Evolutionary conservation across 1,140 invertebrate species (phyloP).

Genomic region (Charaxes varanes): DNA sequence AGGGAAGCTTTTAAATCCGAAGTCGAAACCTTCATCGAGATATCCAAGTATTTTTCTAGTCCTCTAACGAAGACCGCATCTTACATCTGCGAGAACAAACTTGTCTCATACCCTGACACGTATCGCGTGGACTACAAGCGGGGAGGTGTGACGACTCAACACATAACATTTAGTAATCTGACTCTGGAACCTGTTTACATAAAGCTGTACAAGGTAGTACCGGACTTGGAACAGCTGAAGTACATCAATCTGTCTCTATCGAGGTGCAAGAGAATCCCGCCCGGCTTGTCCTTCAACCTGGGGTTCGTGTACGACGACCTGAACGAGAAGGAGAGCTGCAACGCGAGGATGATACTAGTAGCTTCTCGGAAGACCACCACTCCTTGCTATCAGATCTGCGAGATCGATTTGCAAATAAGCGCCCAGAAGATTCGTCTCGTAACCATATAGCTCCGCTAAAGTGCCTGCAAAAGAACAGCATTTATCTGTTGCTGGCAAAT

Average conservation of each 20-base stretch:
- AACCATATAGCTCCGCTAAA: slow-evolving; percentile 6
- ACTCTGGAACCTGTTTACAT: slow-evolving; percentile 46
- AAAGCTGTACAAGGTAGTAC: slow-evolving; percentile 45
- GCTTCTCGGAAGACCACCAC: slow-evolving; percentile 49
- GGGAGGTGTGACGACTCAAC: slow-evolving; percentile 38
- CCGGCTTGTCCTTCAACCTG: slow-evolving; percentile 48
- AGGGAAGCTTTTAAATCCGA: slow-evolving; percentile 36
- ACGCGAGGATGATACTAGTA: slow-evolving; percentile 50
- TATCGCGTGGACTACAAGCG: slow-evolving; percentile 36
- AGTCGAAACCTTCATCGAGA: slow-evolving; percentile 52
- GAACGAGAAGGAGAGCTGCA: slow-evolving; percentile 34
- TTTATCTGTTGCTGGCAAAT: no score
- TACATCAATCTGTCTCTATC: slow-evolving; percentile 49
- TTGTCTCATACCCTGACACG: slow-evolving; percentile 45
- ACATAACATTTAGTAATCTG: slow-evolving; percentile 46
- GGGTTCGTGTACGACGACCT: slow-evolving; percentile 47
- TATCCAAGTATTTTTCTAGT: slow-evolving; percentile 57
- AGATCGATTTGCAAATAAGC: slow-evolving; percentile 44
- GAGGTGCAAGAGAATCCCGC: slow-evolving; percentile 48
- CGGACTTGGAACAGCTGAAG: slow-evolving; percentile 52
- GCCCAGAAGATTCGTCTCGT: slow-evolving; percentile 33
- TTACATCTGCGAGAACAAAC: slow-evolving; percentile 44
- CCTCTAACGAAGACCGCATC: slow-evolving; percentile 54
- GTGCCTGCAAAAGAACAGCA: no score
- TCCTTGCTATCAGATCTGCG: slow-evolving; percentile 58